These are phyloP conservation scores for Endotricha flammealis DNA, from an alignment of 2,888 invertebrate genomes.

Conservation along the genomic window DNA sequence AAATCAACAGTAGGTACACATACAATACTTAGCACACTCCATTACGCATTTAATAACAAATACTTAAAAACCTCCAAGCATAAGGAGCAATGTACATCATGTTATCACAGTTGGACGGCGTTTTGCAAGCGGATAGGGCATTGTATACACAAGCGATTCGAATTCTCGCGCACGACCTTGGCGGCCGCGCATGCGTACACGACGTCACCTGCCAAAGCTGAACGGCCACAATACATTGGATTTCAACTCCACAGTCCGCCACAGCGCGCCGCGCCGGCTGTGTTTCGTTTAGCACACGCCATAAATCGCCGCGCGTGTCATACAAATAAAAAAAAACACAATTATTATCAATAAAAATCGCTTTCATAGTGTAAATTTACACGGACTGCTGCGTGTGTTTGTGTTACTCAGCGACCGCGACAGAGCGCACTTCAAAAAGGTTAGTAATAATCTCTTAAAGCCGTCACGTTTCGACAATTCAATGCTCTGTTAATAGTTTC, in stretches of 20 bases:
- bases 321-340: constrained; percentile 19
- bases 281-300: constrained; percentile 24
- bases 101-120: constrained; percentile 2
- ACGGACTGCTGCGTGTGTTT: constrained; percentile 10
- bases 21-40: neutral
- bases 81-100: constrained; percentile 1
- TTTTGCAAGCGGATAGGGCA: constrained; percentile 18
- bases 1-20: too few species aligned
- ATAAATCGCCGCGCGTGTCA: constrained; percentile 23
- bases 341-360: constrained; percentile 21
- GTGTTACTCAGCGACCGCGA: constrained; percentile 10
- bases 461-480: constrained; percentile 65
- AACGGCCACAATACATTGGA: constrained; percentile 33
- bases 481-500: constrained; percentile 49
- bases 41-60: neutral
- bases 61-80: neutral
- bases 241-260: constrained; percentile 51
- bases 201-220: constrained; percentile 32
- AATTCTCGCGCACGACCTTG: constrained; percentile 60
- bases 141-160: constrained; percentile 27
- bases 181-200: constrained; percentile 47
- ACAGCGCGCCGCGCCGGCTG: constrained; percentile 40
- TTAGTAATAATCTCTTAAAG: constrained; percentile 49
- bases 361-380: neutral
- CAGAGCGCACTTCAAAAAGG: constrained; percentile 29